These are phyloP conservation scores for Oplegnathus fasciatus DNA, from an alignment of 2,113 vertebrate genomes.

Conservation along the genomic window DNA sequence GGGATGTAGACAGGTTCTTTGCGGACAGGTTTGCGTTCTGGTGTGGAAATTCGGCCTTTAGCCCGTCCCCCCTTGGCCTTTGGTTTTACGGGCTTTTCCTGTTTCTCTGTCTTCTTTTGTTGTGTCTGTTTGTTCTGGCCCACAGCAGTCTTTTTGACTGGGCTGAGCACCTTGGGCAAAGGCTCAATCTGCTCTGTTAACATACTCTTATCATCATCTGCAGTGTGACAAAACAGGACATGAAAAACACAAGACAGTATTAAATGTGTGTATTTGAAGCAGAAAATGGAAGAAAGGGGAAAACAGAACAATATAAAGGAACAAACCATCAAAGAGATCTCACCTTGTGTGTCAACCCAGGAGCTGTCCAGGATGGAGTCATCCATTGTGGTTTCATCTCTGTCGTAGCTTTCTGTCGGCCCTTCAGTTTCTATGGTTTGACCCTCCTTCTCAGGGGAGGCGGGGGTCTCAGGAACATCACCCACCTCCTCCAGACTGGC, in stretches of 20 bases:
- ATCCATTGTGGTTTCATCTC: conserved; percentile 97
- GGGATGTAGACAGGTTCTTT: conserved; percentile 93
- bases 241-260: background rate
- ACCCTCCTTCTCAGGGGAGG: conserved; percentile 85
- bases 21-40: conserved; percentile 94
- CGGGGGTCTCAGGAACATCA: conserved; percentile 86
- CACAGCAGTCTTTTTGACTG: conserved; percentile 75
- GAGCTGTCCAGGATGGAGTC: conserved; percentile 99
- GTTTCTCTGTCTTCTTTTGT: conserved; percentile 70
- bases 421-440: conserved; percentile 85
- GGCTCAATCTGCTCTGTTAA: conserved; percentile 94
- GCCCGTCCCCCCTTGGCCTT: conserved; percentile 89
- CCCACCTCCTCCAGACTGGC: conserved; percentile 82
- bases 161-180: conserved; percentile 89
- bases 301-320: background rate
- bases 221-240: conserved; percentile 19
- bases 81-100: conserved; percentile 92
- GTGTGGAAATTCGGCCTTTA: conserved; percentile 94
- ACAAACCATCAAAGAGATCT: conserved; percentile 58
- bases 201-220: conserved; percentile 98
- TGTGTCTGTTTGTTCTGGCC: conserved; percentile 76
- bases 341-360: conserved; percentile 99
- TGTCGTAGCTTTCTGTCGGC: conserved; percentile 93
- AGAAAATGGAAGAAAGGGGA: background rate
- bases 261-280: background rate